Conservation (phyloP, 2,888 invertebrate species). For the Margaritifera margaritifera region DNA sequence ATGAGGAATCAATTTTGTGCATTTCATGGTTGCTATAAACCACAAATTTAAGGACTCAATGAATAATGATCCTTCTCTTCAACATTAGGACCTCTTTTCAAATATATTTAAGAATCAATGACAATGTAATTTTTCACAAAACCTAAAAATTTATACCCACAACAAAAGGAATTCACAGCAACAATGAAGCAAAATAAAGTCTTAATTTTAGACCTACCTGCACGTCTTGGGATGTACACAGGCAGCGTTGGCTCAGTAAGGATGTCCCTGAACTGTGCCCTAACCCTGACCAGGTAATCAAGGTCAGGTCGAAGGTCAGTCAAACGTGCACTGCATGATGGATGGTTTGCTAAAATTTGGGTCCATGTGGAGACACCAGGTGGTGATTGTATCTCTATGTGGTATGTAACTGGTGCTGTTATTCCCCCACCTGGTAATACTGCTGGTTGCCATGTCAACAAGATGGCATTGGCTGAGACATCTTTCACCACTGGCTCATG, state of each 20-base stretch:
- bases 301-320: constrained; percentile 73
- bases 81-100: too few species aligned
- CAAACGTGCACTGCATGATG: constrained; percentile 45
- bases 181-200: too few species aligned
- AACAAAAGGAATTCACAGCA: too few species aligned
- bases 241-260: constrained; percentile 94
- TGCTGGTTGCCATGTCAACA: constrained; percentile 96
- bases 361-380: constrained; percentile 63
- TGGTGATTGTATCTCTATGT: constrained; percentile 86
- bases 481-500: constrained; percentile 93
- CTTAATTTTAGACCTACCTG: constrained; percentile 41
- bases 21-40: too few species aligned
- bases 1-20: too few species aligned
- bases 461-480: constrained; percentile 92
- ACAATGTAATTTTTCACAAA: too few species aligned
- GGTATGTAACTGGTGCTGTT: constrained; percentile 89
- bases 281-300: constrained; percentile 95
- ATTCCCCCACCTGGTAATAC: constrained; percentile 80
- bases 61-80: too few species aligned
- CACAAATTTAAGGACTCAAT: too few species aligned
- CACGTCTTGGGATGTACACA: constrained; percentile 60
- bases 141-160: too few species aligned
- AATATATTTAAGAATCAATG: too few species aligned
- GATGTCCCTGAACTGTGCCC: constrained; percentile 96
- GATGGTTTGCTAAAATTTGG: constrained; percentile 55